Conservation (phyloP, 2,888 invertebrate genomes). For the Diplazon laetatorius region DNA sequence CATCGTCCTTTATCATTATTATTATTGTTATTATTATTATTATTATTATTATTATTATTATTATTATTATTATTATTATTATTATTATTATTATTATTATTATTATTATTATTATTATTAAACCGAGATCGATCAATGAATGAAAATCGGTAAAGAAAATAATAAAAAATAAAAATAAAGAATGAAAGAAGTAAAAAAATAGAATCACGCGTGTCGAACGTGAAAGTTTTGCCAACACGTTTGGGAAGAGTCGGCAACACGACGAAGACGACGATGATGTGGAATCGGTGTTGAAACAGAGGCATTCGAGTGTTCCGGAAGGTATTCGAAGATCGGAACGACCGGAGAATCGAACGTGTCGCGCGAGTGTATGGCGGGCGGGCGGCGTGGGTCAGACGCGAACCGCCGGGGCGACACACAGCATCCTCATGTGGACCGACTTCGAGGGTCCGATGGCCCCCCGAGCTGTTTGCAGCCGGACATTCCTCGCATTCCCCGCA, state of each 20-base stretch:
- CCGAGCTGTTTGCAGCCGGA: conserved; percentile 47
- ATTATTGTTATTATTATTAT: too few relatives aligned
- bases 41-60: too few relatives aligned
- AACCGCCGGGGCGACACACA: conserved; percentile 1
- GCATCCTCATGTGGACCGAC: conserved; percentile 36
- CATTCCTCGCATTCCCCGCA: conserved; percentile 59
- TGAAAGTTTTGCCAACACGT: conserved; percentile 7
- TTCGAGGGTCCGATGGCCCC: conserved; percentile 51
- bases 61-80: too few relatives aligned
- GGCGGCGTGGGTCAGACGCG: neutral
- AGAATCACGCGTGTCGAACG: neutral
- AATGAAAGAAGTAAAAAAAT: neutral
- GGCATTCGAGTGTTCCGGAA: conserved; percentile 58
- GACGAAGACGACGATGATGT: conserved; percentile 52
- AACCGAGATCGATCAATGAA: conserved; percentile 27
- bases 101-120: neutral
- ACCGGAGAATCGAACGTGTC: conserved; percentile 16
- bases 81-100: too few relatives aligned
- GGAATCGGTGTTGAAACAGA: conserved; percentile 56
- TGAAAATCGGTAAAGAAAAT: conserved; percentile 17
- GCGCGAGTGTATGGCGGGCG: neutral
- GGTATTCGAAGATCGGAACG: conserved; percentile 44
- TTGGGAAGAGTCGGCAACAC: neutral
- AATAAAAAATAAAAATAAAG: too few relatives aligned
- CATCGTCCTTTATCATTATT: too few relatives aligned